These are phyloP conservation scores for Lycaon pictus DNA, from an alignment of 2,113 vertebrate species.

Conservation along the genomic window DNA sequence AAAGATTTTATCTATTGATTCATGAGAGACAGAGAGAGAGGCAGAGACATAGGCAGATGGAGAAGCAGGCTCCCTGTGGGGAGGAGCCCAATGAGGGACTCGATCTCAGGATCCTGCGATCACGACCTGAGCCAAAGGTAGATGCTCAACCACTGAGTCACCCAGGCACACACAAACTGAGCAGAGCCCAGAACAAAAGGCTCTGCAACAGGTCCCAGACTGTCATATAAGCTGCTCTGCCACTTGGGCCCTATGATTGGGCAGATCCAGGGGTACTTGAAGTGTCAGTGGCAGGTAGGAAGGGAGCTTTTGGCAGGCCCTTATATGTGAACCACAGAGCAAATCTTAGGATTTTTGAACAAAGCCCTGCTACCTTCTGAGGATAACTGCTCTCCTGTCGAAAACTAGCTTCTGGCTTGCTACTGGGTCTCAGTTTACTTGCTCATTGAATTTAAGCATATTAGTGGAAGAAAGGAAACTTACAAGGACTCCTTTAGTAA, in stretches of 20 bases:
- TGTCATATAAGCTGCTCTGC: background rate
- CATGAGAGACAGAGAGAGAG: no score
- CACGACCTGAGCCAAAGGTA: no score
- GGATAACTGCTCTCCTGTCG: background rate
- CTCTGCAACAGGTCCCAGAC: background rate
- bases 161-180: background rate
- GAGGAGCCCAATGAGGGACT: no score
- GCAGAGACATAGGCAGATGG: no score
- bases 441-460: background rate
- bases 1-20: no score
- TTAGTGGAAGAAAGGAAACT: background rate
- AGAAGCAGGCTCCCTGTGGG: no score
- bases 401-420: background rate
- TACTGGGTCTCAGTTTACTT: background rate
- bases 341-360: background rate
- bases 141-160: no score
- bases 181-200: background rate
- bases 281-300: background rate
- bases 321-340: background rate
- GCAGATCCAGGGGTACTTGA: background rate
- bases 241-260: background rate
- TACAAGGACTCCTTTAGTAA: constrained; percentile 7
- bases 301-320: background rate
- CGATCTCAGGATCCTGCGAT: no score
- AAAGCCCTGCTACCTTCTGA: background rate